Percentiles rank a stretch among this genome's conserved stretches.
phyloP scores from a whole-genome alignment of 2,888 invertebrate species.

The Troilus luridus region DNA sequence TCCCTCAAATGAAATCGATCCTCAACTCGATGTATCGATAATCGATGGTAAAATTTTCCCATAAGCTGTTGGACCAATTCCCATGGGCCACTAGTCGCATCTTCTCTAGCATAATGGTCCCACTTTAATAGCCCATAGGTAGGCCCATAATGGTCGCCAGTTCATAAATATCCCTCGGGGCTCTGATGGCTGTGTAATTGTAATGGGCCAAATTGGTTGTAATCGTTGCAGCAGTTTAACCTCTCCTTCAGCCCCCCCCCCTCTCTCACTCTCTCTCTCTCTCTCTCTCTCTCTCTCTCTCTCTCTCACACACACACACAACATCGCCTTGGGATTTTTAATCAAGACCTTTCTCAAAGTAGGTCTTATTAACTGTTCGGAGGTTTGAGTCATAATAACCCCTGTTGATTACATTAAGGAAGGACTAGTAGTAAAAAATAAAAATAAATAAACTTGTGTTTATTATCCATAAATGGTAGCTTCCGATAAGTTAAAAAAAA shows the following conservation, averaged over 20 bases:
- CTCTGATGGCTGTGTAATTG: slow-evolving; percentile 30
- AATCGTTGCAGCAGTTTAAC: not conserved
- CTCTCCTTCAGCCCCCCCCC: too few species aligned
- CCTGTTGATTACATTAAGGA: not conserved
- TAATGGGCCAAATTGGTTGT: slow-evolving; percentile 30
- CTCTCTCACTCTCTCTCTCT: too few species aligned
- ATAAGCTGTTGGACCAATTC: slow-evolving; percentile 4
- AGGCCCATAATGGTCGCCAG: not conserved
- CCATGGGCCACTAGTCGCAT: not conserved
- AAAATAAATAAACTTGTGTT: not conserved
- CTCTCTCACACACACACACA: too few species aligned
- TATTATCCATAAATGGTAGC: too few species aligned
- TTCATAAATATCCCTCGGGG: not conserved
- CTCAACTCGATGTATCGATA: not conserved
- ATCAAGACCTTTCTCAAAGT: not conserved
- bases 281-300: too few species aligned
- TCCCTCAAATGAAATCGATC: not conserved
- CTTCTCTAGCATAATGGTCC: not conserved
- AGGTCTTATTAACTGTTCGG: not conserved
- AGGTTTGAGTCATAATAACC: not conserved
- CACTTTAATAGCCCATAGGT: not conserved
- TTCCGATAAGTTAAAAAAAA: too few species aligned
- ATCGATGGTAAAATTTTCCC: not conserved
- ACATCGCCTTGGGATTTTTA: not conserved
- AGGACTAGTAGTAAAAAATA: not conserved